Percentiles rank a stretch among this genome's conserved stretches.
Conservation (phyloP, 2,797 vertebrate species). For the Crenuchus spilurus region DNA sequence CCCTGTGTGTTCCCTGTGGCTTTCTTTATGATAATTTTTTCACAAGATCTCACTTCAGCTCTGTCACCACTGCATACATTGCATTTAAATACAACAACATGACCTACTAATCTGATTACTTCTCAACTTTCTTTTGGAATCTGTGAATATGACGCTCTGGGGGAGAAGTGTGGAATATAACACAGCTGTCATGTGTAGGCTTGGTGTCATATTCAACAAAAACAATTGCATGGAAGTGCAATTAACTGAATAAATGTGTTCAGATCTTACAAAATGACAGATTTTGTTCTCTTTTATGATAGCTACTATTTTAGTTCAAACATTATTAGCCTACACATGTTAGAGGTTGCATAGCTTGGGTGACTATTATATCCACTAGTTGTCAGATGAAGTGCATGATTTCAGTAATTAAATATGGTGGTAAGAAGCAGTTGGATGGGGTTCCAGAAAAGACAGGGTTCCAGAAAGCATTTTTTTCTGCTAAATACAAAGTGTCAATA, state of each 20-base stretch:
- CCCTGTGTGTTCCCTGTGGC: not conserved
- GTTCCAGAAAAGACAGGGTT: no score
- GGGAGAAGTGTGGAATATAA: not conserved
- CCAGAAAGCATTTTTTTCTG: no score
- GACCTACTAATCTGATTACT: constrained; percentile 13
- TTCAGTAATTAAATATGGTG: no score
- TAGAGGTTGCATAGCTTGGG: no score
- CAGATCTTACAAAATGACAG: not conserved
- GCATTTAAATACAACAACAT: not conserved
- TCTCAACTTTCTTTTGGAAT: constrained; percentile 24
- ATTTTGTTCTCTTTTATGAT: no score
- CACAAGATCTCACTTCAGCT: not conserved
- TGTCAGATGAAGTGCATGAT: no score
- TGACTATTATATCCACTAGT: no score
- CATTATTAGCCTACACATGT: no score
- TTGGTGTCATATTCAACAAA: not conserved
- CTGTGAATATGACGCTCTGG: constrained; percentile 18
- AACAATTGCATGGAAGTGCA: not conserved
- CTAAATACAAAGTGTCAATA: no score
- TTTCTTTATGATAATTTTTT: not conserved
- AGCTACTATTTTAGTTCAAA: no score
- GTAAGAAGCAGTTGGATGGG: no score
- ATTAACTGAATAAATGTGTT: not conserved
- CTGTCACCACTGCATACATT: not conserved
- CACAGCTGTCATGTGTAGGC: not conserved